phyloP scores from a whole-genome alignment of 1,140 invertebrate genomes.

The Drosophila chauvacae region DNA sequence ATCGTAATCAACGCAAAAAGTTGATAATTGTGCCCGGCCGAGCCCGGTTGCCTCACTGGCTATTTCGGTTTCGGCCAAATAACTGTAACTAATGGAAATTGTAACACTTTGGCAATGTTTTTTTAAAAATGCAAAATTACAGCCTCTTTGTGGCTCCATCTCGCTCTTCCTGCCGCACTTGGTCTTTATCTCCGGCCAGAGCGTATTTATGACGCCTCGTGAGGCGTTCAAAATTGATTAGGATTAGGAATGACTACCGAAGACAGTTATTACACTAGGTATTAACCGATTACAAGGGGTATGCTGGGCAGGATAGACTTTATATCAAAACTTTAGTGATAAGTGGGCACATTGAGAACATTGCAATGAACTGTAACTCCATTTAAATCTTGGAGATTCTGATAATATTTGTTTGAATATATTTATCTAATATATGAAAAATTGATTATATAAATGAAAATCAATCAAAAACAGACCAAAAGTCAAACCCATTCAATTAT shows the following conservation, averaged over 20 bases:
- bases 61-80: slow-evolving; percentile 58
- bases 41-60: slow-evolving; percentile 39
- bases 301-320: neutral
- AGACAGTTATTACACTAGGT: slow-evolving; percentile 33
- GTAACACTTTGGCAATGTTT: slow-evolving; percentile 76
- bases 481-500: neutral
- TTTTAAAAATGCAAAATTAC: slow-evolving; percentile 62
- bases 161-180: slow-evolving; percentile 5
- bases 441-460: neutral
- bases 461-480: neutral
- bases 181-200: slow-evolving; percentile 47
- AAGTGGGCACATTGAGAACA: neutral
- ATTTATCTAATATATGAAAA: no score
- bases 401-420: neutral
- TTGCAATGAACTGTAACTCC: neutral
- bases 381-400: neutral
- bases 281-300: neutral
- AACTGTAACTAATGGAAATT: slow-evolving; percentile 83
- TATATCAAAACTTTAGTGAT: no score
- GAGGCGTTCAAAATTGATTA: slow-evolving; percentile 78
- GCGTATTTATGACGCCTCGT: slow-evolving; percentile 79
- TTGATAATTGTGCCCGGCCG: slow-evolving; percentile 59
- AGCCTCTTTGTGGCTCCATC: slow-evolving; percentile 12
- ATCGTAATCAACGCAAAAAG: slow-evolving; percentile 75
- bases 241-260: slow-evolving; percentile 64